Conservation (phyloP, 2,888 invertebrate species). For the Drosophila falleni region DNA sequence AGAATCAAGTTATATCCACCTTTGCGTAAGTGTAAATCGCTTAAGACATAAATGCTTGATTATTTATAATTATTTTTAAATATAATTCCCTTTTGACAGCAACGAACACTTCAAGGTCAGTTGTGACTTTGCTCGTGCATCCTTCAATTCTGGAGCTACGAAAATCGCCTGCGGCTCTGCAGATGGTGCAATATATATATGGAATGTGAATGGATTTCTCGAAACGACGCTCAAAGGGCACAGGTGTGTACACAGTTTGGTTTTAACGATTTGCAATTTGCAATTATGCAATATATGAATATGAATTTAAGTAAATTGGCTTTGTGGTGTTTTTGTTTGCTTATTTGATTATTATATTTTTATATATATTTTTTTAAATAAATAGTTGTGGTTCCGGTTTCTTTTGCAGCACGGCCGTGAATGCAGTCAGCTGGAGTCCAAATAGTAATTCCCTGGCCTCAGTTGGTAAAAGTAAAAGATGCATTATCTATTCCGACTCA, state of each 20-base stretch:
- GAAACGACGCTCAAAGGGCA: slow-evolving; percentile 93
- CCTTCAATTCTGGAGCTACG: slow-evolving; percentile 95
- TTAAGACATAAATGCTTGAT: background rate
- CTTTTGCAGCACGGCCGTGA: slow-evolving; percentile 91
- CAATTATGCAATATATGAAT: no score
- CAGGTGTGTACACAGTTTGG: slow-evolving; percentile 87
- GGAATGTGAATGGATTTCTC: slow-evolving; percentile 92
- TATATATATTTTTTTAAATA: slow-evolving; percentile 11
- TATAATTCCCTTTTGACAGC: slow-evolving; percentile 86
- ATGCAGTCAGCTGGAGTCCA: slow-evolving; percentile 95
- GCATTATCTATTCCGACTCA: slow-evolving; percentile 92
- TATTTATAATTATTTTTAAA: background rate
- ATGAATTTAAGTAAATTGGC: no score
- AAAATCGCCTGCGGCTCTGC: slow-evolving; percentile 96
- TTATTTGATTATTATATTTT: no score
- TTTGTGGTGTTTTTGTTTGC: no score
- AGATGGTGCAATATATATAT: slow-evolving; percentile 96
- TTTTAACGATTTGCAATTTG: no score
- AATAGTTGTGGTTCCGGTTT: slow-evolving; percentile 81
- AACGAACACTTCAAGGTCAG: slow-evolving; percentile 98
- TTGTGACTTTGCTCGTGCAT: slow-evolving; percentile 96
- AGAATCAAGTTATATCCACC: slow-evolving; percentile 95
- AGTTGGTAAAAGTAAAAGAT: slow-evolving; percentile 93
- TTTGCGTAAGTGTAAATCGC: slow-evolving; percentile 90
- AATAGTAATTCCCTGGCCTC: slow-evolving; percentile 92